Percentiles rank a stretch among this genome's conserved stretches.
These are phyloP conservation scores for Lasioglossum albipes DNA, from an alignment of 1,140 invertebrate species.

Conservation along the genomic window DNA sequence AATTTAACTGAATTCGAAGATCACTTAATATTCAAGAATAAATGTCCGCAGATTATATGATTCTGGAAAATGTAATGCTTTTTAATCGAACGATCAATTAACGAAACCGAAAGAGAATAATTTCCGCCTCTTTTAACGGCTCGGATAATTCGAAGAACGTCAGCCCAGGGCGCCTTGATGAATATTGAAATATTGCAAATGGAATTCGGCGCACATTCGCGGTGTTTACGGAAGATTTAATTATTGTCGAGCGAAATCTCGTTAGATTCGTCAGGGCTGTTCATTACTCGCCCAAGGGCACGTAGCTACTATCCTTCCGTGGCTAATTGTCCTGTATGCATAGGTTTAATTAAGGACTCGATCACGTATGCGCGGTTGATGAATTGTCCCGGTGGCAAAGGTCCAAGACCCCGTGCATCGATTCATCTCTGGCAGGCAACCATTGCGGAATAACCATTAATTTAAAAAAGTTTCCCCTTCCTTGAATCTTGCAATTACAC, in stretches of 20 bases:
- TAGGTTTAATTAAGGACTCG: conserved; percentile 67
- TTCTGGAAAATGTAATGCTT: too few species aligned
- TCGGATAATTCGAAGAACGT: neutral
- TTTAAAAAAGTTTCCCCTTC: conserved; percentile 47
- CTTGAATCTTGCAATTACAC: conserved; percentile 50
- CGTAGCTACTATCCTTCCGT: conserved; percentile 19
- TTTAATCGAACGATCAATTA: neutral
- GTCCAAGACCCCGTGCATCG: conserved; percentile 63
- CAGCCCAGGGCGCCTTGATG: too few species aligned
- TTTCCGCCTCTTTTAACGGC: neutral
- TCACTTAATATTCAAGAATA: too few species aligned
- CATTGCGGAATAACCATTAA: conserved; percentile 59
- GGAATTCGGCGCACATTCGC: neutral
- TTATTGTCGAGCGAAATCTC: conserved; percentile 24
- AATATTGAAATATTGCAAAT: conserved; percentile 32
- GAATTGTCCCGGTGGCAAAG: conserved; percentile 67
- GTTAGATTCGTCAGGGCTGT: conserved; percentile 20
- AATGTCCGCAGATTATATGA: too few species aligned
- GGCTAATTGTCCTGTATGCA: conserved; percentile 66
- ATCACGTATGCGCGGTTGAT: conserved; percentile 61
- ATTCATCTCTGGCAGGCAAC: conserved; percentile 62
- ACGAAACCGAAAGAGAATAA: neutral
- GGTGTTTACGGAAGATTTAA: neutral
- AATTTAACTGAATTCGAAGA: too few species aligned
- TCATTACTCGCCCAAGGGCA: conserved; percentile 18